These are phyloP conservation scores for Zoanthus sociatus DNA, from an alignment of 92 coral and sea anemone genomes.

Conservation along the genomic window DNA sequence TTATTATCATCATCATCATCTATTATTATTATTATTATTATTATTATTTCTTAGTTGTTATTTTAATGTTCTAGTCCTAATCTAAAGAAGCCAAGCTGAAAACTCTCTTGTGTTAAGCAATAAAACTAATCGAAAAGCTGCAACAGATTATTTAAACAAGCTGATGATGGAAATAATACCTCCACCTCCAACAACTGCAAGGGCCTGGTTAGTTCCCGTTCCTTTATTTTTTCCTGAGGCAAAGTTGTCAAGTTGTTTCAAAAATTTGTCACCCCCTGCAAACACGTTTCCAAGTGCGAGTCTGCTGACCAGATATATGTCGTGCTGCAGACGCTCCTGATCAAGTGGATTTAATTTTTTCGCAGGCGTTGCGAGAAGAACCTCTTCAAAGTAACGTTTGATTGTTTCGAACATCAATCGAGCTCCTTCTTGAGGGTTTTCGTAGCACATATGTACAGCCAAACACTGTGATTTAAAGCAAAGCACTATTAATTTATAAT, in stretches of 20 bases:
- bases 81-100: too few species aligned
- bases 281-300: conserved; percentile 84
- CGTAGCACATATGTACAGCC: conserved; percentile 86
- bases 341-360: conserved; percentile 64
- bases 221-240: conserved; percentile 25
- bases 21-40: too few species aligned
- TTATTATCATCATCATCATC: too few species aligned
- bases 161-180: conserved; percentile 42
- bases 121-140: conserved; percentile 17
- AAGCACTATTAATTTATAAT: not conserved
- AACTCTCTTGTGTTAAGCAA: not conserved
- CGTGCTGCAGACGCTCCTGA: conserved; percentile 75
- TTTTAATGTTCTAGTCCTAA: too few species aligned
- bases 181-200: conserved; percentile 74
- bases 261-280: conserved; percentile 78
- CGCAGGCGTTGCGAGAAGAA: conserved; percentile 61
- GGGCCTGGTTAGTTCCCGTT: conserved; percentile 33
- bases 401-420: conserved; percentile 80
- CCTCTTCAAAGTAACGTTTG: conserved; percentile 71
- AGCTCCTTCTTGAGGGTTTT: conserved; percentile 87
- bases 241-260: conserved; percentile 66
- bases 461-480: conserved; percentile 63
- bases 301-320: conserved; percentile 79
- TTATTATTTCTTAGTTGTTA: too few species aligned
- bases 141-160: too few species aligned